A percentile compares a stretch with the other conserved stretches of the same genome.
These are phyloP conservation scores for Epistrophe eligans DNA, from an alignment of 2,888 invertebrate species.

Conservation along the genomic window DNA sequence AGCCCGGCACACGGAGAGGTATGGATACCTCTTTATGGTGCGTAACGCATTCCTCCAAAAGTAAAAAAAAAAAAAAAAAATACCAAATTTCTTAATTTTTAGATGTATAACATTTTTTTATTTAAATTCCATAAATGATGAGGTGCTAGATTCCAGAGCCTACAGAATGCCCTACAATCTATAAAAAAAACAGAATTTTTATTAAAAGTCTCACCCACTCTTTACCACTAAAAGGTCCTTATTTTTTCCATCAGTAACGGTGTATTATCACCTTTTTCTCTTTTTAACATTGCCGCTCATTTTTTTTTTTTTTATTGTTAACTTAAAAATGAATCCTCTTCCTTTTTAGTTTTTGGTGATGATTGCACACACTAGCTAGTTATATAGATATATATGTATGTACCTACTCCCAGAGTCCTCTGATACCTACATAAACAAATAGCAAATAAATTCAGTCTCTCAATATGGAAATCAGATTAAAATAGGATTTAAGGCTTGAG, in stretches of 20 bases:
- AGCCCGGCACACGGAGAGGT: no score
- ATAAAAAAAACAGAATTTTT: no score
- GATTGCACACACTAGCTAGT: not conserved
- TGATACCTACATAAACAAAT: slow-evolving; percentile 12
- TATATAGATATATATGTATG: not conserved
- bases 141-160: no score
- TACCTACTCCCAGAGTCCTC: not conserved
- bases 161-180: no score
- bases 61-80: no score
- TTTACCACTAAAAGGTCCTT: not conserved
- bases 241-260: not conserved
- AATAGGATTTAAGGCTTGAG: slow-evolving; percentile 29
- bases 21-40: no score
- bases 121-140: no score
- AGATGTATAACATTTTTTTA: no score
- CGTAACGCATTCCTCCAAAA: no score
- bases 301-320: not conserved
- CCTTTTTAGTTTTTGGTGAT: not conserved
- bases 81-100: no score
- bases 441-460: slow-evolving; percentile 31
- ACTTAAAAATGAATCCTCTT: not conserved
- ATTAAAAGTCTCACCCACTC: not conserved
- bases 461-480: slow-evolving; percentile 50
- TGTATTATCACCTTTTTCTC: not conserved
- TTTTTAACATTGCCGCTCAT: not conserved